Evolutionary conservation across 2,113 vertebrate genomes (phyloP).

Genomic region (Tiliqua scincoides): DNA sequence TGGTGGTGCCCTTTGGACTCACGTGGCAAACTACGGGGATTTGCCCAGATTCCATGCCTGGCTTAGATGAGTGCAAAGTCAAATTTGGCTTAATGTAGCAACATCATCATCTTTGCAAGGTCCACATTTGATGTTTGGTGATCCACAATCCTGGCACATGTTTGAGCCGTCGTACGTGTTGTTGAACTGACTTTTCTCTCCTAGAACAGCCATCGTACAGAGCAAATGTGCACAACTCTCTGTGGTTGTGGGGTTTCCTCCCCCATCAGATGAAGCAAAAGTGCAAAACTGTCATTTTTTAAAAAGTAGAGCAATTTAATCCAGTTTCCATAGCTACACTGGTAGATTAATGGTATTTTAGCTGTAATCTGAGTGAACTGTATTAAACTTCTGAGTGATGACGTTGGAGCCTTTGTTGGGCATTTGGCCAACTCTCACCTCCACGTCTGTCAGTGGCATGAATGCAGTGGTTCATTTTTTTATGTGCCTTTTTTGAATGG

Average conservation of each 20-base stretch:
- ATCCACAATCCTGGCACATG: background rate
- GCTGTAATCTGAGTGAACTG: slow-evolving; percentile 54
- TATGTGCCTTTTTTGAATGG: accelerated
- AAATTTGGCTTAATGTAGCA: too few species aligned
- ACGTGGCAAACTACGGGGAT: background rate
- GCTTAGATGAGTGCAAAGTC: background rate
- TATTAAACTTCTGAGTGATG: slow-evolving; percentile 32
- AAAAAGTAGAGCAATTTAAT: slow-evolving; percentile 46
- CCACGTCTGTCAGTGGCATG: slow-evolving; percentile 40
- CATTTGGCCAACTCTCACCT: slow-evolving; percentile 40
- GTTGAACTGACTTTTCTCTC: background rate
- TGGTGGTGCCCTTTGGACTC: background rate
- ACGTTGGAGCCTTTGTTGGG: slow-evolving; percentile 45
- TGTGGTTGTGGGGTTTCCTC: background rate
- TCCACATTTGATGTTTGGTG: background rate
- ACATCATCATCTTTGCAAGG: too few species aligned
- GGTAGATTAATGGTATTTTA: slow-evolving; percentile 60
- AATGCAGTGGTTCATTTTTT: background rate
- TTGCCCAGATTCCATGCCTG: background rate
- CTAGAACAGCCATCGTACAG: background rate
- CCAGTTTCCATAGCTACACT: slow-evolving; percentile 40
- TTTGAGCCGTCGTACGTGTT: background rate
- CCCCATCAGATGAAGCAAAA: background rate
- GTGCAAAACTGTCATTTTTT: slow-evolving; percentile 30
- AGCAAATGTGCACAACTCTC: background rate